Conservation (phyloP, 2,797 vertebrate genomes). For the Neoniphon sammara region DNA sequence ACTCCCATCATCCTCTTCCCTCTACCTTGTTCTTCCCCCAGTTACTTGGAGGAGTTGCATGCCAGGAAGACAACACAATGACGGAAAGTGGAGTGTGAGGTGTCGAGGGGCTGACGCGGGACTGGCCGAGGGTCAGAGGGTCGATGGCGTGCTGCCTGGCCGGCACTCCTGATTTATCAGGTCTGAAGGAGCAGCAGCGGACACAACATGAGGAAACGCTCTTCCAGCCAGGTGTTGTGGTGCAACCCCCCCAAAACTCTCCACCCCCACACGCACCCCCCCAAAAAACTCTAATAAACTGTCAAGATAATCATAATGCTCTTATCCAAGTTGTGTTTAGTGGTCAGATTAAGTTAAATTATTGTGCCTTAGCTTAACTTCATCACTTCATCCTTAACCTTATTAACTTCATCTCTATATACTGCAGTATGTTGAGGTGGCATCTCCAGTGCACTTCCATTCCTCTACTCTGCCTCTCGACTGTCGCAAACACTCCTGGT, state of each 20-base stretch:
- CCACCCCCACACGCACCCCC: slow-evolving; percentile 31
- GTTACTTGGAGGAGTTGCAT: slow-evolving; percentile 70
- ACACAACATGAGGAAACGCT: slow-evolving; percentile 65
- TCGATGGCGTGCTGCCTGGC: slow-evolving; percentile 60
- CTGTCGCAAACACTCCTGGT: slow-evolving; percentile 47
- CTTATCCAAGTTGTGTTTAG: slow-evolving; percentile 39
- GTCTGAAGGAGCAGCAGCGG: slow-evolving; percentile 62
- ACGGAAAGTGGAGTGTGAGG: slow-evolving; percentile 71
- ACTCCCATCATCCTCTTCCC: slow-evolving; percentile 41
- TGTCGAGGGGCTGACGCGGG: slow-evolving; percentile 48
- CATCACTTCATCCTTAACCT: slow-evolving; percentile 3
- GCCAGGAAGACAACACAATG: slow-evolving; percentile 83
- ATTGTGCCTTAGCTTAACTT: not conserved
- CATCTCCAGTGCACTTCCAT: slow-evolving; percentile 18
- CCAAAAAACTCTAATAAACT: not conserved
- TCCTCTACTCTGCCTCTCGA: slow-evolving; percentile 18
- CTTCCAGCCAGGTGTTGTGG: slow-evolving; percentile 39
- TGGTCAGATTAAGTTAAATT: slow-evolving; percentile 4
- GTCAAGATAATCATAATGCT: slow-evolving; percentile 41
- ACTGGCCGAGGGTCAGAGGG: slow-evolving; percentile 52
- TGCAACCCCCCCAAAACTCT: slow-evolving; percentile 19
- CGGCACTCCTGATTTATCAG: slow-evolving; percentile 58
- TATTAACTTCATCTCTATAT: too few species aligned
- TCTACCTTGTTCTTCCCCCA: slow-evolving; percentile 65
- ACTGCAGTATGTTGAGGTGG: slow-evolving; percentile 28